These are phyloP conservation scores for Mionectes macconnelli DNA, from an alignment of 2,113 vertebrate genomes.

Conservation along the genomic window DNA sequence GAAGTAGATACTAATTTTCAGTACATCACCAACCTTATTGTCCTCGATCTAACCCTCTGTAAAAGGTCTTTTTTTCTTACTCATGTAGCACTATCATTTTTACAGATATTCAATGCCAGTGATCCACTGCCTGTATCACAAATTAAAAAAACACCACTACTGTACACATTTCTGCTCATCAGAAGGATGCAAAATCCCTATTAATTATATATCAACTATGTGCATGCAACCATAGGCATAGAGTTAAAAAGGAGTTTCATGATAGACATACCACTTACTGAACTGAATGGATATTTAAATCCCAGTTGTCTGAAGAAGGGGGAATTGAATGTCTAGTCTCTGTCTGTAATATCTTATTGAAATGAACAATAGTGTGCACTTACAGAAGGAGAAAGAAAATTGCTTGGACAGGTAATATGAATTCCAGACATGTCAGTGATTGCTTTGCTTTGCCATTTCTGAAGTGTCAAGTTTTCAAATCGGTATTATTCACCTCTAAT, in stretches of 20 bases:
- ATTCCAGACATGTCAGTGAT: conserved; percentile 10
- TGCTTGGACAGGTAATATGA: conserved; percentile 34
- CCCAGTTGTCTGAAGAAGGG: conserved; percentile 8
- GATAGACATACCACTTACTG: not conserved
- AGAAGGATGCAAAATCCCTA: not conserved
- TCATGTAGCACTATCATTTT: not conserved
- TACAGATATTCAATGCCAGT: not conserved
- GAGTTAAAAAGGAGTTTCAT: conserved; percentile 24
- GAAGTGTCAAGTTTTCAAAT: conserved; percentile 30
- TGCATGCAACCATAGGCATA: accelerated
- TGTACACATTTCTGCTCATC: not conserved
- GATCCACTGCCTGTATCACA: not conserved
- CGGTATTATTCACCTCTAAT: conserved; percentile 47
- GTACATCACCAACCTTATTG: not conserved
- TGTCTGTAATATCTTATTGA: conserved; percentile 9
- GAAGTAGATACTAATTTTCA: not conserved
- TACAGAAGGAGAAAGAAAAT: conserved; percentile 26
- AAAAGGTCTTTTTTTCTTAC: not conserved
- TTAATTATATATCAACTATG: conserved; percentile 9
- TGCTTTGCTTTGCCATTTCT: conserved; percentile 28
- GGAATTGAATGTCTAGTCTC: conserved; percentile 26
- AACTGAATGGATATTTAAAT: conserved; percentile 52
- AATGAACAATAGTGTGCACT: conserved; percentile 35
- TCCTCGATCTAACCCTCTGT: not conserved
- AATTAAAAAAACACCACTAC: not conserved